phyloP scores from a whole-genome alignment of 1,140 invertebrate genomes.

The Megathymus violae region DNA sequence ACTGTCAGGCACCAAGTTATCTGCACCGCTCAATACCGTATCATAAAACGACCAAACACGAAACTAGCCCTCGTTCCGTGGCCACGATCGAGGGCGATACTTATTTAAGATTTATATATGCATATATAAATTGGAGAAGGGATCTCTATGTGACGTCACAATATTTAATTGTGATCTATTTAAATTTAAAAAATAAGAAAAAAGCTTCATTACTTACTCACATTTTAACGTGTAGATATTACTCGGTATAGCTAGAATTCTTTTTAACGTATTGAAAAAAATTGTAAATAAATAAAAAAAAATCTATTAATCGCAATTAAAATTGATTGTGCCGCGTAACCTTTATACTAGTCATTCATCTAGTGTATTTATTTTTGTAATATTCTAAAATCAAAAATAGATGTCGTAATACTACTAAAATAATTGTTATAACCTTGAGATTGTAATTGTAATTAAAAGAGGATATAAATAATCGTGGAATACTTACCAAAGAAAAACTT shows the following conservation, averaged over 20 bases:
- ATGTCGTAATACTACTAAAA: constrained; percentile 48
- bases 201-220: constrained; percentile 53
- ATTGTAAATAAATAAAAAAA: constrained; percentile 45
- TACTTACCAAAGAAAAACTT: constrained; percentile 34
- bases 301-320: constrained; percentile 52
- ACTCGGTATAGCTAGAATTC: constrained; percentile 47
- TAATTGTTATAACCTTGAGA: constrained; percentile 36
- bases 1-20: constrained; percentile 67
- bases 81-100: constrained; percentile 69
- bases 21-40: constrained; percentile 76
- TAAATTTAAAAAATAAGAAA: constrained; percentile 45
- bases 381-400: constrained; percentile 42
- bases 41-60: constrained; percentile 60
- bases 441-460: constrained; percentile 41
- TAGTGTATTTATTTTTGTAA: constrained; percentile 78
- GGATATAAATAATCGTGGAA: constrained; percentile 37
- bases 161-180: constrained; percentile 66
- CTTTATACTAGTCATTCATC: constrained; percentile 81
- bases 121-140: constrained; percentile 76
- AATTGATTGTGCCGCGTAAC: constrained; percentile 67
- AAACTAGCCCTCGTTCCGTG: constrained; percentile 71
- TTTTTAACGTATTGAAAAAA: constrained; percentile 50
- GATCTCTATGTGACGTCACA: constrained; percentile 83
- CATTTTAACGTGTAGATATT: constrained; percentile 59
- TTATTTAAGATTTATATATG: constrained; percentile 69